Percentiles rank a stretch among this genome's conserved stretches.
These are phyloP conservation scores for Trinectes maculatus DNA, from an alignment of 2,113 vertebrate species.

Conservation along the genomic window DNA sequence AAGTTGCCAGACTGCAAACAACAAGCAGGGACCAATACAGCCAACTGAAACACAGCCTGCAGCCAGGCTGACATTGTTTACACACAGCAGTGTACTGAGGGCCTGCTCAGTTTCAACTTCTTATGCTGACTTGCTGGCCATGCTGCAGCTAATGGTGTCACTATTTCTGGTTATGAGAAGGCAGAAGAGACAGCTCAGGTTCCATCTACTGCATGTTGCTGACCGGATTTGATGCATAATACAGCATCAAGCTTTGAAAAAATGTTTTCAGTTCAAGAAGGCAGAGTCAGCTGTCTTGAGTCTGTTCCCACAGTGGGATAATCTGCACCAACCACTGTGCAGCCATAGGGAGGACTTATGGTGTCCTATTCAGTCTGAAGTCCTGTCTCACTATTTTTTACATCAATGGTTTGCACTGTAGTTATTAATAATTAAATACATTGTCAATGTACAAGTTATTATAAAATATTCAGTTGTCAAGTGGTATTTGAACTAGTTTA, in stretches of 20 bases:
- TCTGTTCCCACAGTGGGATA: constrained; percentile 23
- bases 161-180: neutral
- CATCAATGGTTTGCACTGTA: neutral
- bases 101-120: neutral
- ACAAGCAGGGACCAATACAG: neutral
- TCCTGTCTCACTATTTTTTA: neutral
- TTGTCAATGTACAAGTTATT: neutral
- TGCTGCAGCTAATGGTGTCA: no score
- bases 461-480: neutral
- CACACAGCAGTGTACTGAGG: neutral
- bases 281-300: constrained; percentile 4
- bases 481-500: neutral
- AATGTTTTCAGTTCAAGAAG: neutral
- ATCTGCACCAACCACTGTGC: constrained; percentile 19
- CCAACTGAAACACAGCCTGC: neutral
- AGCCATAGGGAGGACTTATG: constrained; percentile 1
- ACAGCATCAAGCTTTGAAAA: neutral
- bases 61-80: neutral
- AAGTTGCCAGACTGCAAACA: neutral
- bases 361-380: neutral
- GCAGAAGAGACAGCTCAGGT: no score
- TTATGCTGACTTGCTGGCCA: neutral
- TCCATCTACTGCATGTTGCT: neutral
- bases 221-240: neutral
- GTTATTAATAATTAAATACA: neutral